A percentile compares a stretch with the other conserved stretches of the same genome.
phyloP scores from a whole-genome alignment of 2,797 vertebrate genomes.

The Chaetodon trifasciatus region DNA sequence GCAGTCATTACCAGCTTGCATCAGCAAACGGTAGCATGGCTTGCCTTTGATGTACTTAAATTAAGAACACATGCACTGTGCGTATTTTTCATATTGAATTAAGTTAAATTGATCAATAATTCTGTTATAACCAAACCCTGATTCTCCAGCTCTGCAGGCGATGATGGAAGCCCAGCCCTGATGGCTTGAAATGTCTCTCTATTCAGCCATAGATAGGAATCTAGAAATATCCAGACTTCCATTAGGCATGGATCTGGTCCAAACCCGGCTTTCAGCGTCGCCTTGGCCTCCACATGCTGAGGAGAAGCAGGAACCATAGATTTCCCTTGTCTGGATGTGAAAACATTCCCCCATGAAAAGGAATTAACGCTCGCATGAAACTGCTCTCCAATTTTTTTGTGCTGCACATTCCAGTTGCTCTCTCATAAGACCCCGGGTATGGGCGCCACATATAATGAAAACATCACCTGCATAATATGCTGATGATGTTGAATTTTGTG shows the following conservation, averaged over 20 bases:
- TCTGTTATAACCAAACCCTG: not conserved
- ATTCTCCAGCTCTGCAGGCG: not conserved
- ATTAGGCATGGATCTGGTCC: conserved; percentile 21
- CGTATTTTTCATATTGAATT: not conserved
- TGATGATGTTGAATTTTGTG: conserved; percentile 7
- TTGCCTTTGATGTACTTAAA: not conserved
- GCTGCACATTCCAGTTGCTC: conserved; percentile 35
- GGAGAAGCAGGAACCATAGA: conserved; percentile 9
- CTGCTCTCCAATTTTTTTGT: not conserved
- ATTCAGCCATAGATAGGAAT: conserved; percentile 41
- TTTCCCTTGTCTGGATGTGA: conserved; percentile 40
- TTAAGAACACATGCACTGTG: not conserved
- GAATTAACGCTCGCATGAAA: conserved; percentile 29
- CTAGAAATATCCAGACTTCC: conserved; percentile 40
- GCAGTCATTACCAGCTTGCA: conserved; percentile 39
- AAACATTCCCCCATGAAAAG: conserved; percentile 40
- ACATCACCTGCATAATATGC: not conserved
- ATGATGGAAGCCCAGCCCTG: not conserved
- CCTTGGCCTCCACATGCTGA: conserved; percentile 5
- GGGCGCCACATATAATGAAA: conserved; percentile 16
- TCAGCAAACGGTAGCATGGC: conserved; percentile 36
- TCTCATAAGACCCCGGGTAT: conserved; percentile 9
- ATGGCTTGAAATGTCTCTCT: conserved; percentile 12
- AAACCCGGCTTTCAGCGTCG: conserved; percentile 1
- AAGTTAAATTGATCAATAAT: not conserved